These are phyloP conservation scores for Stenodema calcarata DNA, from an alignment of 2,888 invertebrate genomes.

Conservation along the genomic window DNA sequence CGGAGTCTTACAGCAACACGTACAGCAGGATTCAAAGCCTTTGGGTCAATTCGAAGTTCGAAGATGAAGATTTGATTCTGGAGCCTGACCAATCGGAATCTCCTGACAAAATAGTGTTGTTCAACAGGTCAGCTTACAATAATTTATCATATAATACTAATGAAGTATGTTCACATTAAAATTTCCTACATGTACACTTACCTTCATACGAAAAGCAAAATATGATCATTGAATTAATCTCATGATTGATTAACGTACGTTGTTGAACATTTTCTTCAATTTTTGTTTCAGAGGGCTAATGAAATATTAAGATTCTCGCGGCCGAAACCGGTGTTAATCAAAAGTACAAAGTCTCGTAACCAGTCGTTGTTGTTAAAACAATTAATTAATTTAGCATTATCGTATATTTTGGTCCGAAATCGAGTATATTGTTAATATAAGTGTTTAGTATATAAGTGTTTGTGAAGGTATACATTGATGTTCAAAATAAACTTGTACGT, in stretches of 20 bases:
- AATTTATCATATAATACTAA: too few species aligned
- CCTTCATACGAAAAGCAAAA: too few species aligned
- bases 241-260: not conserved
- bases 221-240: too few species aligned
- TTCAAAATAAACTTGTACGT: too few species aligned
- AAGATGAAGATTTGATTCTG: conserved; percentile 26
- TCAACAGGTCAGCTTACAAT: not conserved
- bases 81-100: not conserved
- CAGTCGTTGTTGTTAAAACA: not conserved
- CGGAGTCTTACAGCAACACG: not conserved
- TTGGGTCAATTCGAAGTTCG: conserved; percentile 30
- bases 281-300: not conserved
- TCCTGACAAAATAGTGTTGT: not conserved
- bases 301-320: not conserved
- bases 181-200: too few species aligned
- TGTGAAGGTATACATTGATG: too few species aligned
- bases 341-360: not conserved
- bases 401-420: too few species aligned
- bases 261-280: not conserved
- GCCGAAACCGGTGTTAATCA: not conserved
- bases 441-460: too few species aligned
- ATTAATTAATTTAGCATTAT: too few species aligned
- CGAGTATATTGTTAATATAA: too few species aligned
- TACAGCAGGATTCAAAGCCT: conserved; percentile 34
- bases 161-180: too few species aligned